Base-by-base conservation (phyloP, 1,140 invertebrate species). In the Chelonus insularis region DNA sequence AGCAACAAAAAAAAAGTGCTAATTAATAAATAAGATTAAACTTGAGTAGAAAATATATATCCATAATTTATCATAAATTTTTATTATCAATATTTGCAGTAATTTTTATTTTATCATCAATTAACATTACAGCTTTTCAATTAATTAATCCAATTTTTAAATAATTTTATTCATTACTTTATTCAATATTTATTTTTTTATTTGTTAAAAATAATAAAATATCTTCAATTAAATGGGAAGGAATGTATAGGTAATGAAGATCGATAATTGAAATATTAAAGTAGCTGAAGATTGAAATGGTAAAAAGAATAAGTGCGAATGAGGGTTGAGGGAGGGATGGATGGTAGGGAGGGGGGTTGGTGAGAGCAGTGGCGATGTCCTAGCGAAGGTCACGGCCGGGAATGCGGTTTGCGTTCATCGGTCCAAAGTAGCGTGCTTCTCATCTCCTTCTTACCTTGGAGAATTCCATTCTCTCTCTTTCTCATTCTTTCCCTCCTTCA, bases 361-460 rank as follows among this genome's bases (percentile, higher is more conserved):
- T 70, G 67, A 70, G 70, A 69, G 68, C 66, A 77, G 79, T 79
- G 80, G 75, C 78, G 78, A 82, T 82, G 80, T 81, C 80, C 79
- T 81, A 80, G 78, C 80, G 80, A 82, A 82, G 80, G 80, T 82
- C 80, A 81, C 78, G 80, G 80, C 65, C 80, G 78, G 75, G 79
- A 82, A 80, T 81, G 80, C 73, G 75, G 77, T 79, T 80, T 70
- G 72, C 70, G 73, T 72, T 72, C 69, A 72, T 75, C 73, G 75
- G 71, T 72, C 74, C 72, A 76, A 77, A 76, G 72, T 70, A 64
- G 71, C 70, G 72, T 70, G 66, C 54, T 66, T 66, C 59, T 62
- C 51, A 45, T 52, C 48, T 11, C 45, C 39, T 54, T 55, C 50
- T 39, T 62, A 21, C 18, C 20, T 39, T 45, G 8, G 12, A 16